A percentile compares a stretch with the other conserved stretches of the same genome.
These are phyloP conservation scores for Dolomedes plantarius DNA, from an alignment of 2,888 invertebrate genomes.

Conservation along the genomic window DNA sequence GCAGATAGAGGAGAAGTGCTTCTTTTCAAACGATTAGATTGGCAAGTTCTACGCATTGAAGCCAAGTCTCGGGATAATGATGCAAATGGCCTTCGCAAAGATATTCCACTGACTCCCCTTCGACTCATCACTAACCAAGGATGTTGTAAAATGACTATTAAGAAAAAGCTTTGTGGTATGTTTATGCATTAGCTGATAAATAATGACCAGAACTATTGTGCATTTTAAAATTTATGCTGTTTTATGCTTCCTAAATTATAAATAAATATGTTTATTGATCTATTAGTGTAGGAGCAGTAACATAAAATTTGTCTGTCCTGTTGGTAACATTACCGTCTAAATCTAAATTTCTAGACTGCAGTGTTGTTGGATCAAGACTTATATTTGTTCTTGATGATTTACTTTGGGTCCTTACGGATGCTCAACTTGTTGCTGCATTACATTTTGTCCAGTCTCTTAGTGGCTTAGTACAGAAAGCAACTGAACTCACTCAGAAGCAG, in stretches of 20 bases:
- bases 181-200: neutral
- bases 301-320: too few relatives aligned
- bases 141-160: slow-evolving; percentile 94
- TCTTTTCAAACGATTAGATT: slow-evolving; percentile 96
- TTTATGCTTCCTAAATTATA: too few relatives aligned
- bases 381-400: slow-evolving; percentile 95
- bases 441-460: slow-evolving; percentile 91
- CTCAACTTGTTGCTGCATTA: slow-evolving; percentile 94
- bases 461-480: slow-evolving; percentile 87
- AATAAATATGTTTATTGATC: too few relatives aligned
- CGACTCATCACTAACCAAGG: slow-evolving; percentile 95
- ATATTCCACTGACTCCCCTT: slow-evolving; percentile 86
- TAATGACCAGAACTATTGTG: neutral
- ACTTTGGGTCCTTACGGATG: slow-evolving; percentile 97
- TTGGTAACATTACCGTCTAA: too few relatives aligned
- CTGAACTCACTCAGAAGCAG: slow-evolving; percentile 81
- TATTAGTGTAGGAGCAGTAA: too few relatives aligned
- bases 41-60: slow-evolving; percentile 97
- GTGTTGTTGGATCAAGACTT: slow-evolving; percentile 92
- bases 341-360: too few relatives aligned
- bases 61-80: slow-evolving; percentile 79
- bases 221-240: neutral
- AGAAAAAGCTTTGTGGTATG: slow-evolving; percentile 87
- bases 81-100: slow-evolving; percentile 80
- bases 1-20: slow-evolving; percentile 90